Conservation (phyloP, 1,140 invertebrate genomes). For the Cydia pomonella region DNA sequence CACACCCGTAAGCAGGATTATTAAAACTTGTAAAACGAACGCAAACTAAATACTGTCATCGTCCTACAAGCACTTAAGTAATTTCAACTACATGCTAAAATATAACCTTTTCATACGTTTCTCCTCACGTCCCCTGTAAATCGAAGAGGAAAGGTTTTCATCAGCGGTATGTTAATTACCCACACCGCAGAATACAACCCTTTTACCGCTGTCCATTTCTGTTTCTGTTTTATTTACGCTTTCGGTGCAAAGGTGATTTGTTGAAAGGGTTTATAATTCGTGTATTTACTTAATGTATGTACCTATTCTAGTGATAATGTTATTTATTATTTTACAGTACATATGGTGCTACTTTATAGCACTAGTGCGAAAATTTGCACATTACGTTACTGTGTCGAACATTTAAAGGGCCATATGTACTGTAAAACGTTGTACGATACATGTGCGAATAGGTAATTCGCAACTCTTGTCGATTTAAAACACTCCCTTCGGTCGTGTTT, state of each 20-base stretch:
- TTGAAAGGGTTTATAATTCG: constrained; percentile 36
- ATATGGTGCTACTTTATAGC: no score
- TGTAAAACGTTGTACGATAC: no score
- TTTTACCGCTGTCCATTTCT: constrained; percentile 45
- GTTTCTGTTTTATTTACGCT: constrained; percentile 36
- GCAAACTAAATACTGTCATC: background rate
- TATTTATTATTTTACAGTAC: background rate
- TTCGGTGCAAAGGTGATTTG: constrained; percentile 39
- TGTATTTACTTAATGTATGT: background rate
- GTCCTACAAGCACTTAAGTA: background rate
- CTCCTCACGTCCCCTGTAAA: constrained; percentile 39
- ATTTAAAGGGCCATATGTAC: no score
- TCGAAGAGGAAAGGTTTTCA: constrained; percentile 46
- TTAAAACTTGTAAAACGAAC: constrained; percentile 1
- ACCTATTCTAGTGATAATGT: background rate
- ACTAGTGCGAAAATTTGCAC: no score
- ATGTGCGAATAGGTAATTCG: no score
- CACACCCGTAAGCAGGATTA: background rate
- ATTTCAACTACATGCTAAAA: background rate
- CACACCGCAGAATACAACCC: constrained; percentile 44
- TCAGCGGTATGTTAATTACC: constrained; percentile 48
- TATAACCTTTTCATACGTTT: background rate
- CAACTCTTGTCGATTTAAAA: no score
- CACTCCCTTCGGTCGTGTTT: no score
- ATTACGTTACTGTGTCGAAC: no score